Evolutionary conservation across 1,140 invertebrate genomes (phyloP).

Genomic region (Scaptodrosophila lebanonensis): DNA sequence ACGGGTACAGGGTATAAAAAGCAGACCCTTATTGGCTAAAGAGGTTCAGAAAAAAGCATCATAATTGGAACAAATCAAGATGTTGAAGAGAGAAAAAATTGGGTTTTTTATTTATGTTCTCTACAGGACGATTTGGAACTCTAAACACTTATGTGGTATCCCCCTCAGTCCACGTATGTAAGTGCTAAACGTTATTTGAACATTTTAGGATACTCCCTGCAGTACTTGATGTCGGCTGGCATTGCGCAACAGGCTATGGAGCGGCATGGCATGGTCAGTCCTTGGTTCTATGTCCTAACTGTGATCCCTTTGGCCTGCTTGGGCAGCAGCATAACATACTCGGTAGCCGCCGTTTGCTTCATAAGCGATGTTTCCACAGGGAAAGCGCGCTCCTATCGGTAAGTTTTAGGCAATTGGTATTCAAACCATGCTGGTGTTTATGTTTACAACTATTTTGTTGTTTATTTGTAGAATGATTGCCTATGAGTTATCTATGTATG

Average conservation of each 20-base stretch:
- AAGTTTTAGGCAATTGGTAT: background rate
- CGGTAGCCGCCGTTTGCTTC: slow-evolving; percentile 81
- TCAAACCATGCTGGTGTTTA: background rate
- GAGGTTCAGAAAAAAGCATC: too few species aligned
- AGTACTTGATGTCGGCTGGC: slow-evolving; percentile 57
- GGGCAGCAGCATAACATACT: slow-evolving; percentile 80
- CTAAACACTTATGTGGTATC: too few species aligned
- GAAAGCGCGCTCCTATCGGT: slow-evolving; percentile 78
- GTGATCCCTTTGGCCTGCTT: slow-evolving; percentile 79
- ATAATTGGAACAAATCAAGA: too few species aligned
- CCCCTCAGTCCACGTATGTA: too few species aligned
- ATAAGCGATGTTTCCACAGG: slow-evolving; percentile 81
- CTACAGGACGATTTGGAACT: too few species aligned
- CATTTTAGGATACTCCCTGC: slow-evolving; percentile 56
- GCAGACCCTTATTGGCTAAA: too few species aligned
- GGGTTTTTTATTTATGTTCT: background rate
- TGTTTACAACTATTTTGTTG: background rate
- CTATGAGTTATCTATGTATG: slow-evolving; percentile 79
- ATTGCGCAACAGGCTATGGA: slow-evolving; percentile 65
- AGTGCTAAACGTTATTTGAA: too few species aligned
- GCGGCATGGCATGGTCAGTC: slow-evolving; percentile 69
- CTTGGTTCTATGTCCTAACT: slow-evolving; percentile 81
- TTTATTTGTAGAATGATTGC: slow-evolving; percentile 79
- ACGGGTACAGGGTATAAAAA: too few species aligned
- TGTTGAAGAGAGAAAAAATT: too few species aligned